Conservation (phyloP, 2,113 vertebrate species). For the Sorex araneus region DNA sequence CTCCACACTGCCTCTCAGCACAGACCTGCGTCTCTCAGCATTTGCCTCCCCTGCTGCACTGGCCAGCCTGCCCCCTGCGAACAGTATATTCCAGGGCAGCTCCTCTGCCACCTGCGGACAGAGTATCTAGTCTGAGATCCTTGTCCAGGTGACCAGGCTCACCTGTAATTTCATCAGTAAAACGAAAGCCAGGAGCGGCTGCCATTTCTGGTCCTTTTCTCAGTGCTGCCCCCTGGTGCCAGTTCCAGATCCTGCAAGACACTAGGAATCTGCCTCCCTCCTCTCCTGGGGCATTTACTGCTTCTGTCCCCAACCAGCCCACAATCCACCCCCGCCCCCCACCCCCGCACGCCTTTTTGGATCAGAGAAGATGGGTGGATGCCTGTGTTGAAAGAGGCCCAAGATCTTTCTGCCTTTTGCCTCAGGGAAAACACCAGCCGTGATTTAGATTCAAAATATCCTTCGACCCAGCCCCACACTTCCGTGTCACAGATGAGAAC, state of each 20-base stretch:
- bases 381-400: neutral
- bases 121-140: neutral
- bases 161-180: neutral
- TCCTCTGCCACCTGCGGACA: neutral
- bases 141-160: neutral
- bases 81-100: neutral
- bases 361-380: too few species aligned
- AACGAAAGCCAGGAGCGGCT: neutral
- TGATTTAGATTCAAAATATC: neutral
- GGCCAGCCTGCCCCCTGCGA: neutral
- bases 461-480: neutral
- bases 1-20: neutral
- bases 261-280: neutral
- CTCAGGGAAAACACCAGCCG: neutral
- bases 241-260: neutral
- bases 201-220: neutral
- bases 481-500: constrained; percentile 45
- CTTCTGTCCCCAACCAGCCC: too few species aligned
- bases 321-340: too few species aligned
- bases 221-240: constrained; percentile 64
- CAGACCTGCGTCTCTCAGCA: neutral
- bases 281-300: too few species aligned
- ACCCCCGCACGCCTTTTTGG: too few species aligned
- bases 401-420: constrained; percentile 1
- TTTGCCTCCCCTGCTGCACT: neutral